These are phyloP conservation scores for Meteorus colon DNA, from an alignment of 2,888 invertebrate species.

Conservation along the genomic window DNA sequence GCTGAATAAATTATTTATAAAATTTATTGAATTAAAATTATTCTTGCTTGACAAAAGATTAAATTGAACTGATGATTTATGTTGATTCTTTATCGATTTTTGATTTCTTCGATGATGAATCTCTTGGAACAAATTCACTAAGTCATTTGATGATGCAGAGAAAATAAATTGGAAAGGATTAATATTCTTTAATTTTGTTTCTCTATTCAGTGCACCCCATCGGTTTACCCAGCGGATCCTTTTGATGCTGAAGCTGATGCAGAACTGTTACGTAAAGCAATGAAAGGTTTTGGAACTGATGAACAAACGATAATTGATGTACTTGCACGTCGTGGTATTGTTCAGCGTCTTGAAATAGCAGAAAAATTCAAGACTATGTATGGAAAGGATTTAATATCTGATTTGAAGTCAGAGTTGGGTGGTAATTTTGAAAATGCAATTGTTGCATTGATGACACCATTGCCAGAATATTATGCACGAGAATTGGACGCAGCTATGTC, in stretches of 20 bases:
- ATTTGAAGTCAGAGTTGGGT: slow-evolving; percentile 90
- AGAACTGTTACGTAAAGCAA: slow-evolving; percentile 87
- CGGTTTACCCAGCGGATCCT: slow-evolving; percentile 83
- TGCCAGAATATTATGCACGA: slow-evolving; percentile 88
- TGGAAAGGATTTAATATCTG: slow-evolving; percentile 89
- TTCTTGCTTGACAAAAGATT: too few relatives aligned
- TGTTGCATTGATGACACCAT: slow-evolving; percentile 88
- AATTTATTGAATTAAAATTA: too few relatives aligned
- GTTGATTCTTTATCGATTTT: slow-evolving; percentile 7
- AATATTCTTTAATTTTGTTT: too few relatives aligned
- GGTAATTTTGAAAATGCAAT: slow-evolving; percentile 91
- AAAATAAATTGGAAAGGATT: too few relatives aligned
- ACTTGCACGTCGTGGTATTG: slow-evolving; percentile 86
- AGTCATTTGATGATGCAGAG: too few relatives aligned
- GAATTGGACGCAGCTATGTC: slow-evolving; percentile 88
- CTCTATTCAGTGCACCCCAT: slow-evolving; percentile 79
- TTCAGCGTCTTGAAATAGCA: slow-evolving; percentile 89
- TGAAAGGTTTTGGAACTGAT: slow-evolving; percentile 95
- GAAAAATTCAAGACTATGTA: slow-evolving; percentile 89
- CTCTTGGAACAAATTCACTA: too few relatives aligned
- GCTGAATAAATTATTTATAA: neutral
- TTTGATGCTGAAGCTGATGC: slow-evolving; percentile 89
- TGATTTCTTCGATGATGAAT: neutral
- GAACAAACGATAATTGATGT: slow-evolving; percentile 92
- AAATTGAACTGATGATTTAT: neutral